phyloP scores from a whole-genome alignment of 2,797 vertebrate species.

The Enteromius fasciolatus region DNA sequence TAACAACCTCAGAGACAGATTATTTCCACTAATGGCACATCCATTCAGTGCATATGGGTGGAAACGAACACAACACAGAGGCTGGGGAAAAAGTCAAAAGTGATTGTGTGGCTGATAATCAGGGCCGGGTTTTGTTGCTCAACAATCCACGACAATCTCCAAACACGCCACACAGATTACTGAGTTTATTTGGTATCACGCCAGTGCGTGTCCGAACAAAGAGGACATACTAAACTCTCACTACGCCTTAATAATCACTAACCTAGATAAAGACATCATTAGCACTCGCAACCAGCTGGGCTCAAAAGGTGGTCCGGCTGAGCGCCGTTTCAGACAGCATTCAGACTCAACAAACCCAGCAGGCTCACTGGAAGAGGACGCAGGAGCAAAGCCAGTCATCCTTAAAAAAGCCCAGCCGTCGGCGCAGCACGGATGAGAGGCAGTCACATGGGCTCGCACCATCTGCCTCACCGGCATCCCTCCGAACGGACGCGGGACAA shows the following conservation, averaged over 20 bases:
- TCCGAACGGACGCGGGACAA: conserved; percentile 1
- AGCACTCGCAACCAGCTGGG: background rate
- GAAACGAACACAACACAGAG: background rate
- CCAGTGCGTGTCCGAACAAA: conserved; percentile 7
- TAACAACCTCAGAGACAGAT: conserved; percentile 13
- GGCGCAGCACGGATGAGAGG: conserved; percentile 4
- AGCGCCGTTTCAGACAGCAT: conserved; percentile 38
- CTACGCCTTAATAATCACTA: background rate
- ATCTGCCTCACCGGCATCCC: conserved; percentile 40
- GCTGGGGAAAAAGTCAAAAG: background rate
- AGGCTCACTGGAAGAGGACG: background rate
- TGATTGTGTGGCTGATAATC: background rate
- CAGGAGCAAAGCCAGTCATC: conserved; percentile 34
- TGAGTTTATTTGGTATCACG: background rate
- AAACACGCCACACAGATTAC: conserved; percentile 19
- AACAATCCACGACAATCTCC: conserved; percentile 7
- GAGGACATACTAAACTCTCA: conserved; percentile 1
- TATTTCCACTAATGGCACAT: conserved; percentile 20
- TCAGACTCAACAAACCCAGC: conserved; percentile 39
- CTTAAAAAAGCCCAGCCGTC: conserved; percentile 41
- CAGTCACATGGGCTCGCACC: conserved; percentile 42
- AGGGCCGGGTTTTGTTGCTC: background rate
- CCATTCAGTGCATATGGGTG: background rate
- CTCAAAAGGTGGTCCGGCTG: conserved; percentile 24
- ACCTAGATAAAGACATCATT: conserved; percentile 37